A percentile compares a stretch with the other conserved stretches of the same genome.
Conservation (phyloP, 2,113 vertebrate species). For the Aix galericulata region DNA sequence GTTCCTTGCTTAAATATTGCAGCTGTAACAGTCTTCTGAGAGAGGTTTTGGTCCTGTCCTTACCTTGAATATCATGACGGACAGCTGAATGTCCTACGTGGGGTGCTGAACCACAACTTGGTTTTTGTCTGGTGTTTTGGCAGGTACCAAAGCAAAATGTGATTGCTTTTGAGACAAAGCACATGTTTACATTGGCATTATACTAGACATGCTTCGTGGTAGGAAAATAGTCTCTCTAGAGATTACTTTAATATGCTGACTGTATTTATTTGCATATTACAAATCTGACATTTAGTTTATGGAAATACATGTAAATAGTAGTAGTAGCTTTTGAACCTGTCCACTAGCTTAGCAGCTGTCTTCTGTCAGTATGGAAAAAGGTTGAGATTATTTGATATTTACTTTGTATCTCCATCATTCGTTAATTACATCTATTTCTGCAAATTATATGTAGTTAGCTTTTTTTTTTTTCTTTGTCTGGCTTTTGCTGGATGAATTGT, state of each 20-base stretch:
- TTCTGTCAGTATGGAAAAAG: not conserved
- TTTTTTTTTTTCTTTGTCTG: not conserved
- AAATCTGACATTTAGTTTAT: conserved; percentile 3
- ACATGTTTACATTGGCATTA: conserved; percentile 13
- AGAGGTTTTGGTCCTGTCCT: not conserved
- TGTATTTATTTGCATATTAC: conserved; percentile 35
- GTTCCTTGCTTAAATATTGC: not conserved
- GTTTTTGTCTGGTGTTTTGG: not conserved
- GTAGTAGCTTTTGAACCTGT: conserved; percentile 11
- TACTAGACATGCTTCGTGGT: not conserved
- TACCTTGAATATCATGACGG: not conserved
- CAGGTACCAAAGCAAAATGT: conserved; percentile 1
- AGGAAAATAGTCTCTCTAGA: not conserved
- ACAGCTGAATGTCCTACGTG: not conserved
- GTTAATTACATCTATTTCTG: not conserved
- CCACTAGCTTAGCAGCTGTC: conserved; percentile 3
- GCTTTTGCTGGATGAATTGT: not conserved
- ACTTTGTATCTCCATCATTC: not conserved
- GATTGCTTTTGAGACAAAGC: not conserved
- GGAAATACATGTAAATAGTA: conserved; percentile 30
- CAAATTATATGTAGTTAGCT: not conserved
- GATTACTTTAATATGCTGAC: not conserved
- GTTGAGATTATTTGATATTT: not conserved
- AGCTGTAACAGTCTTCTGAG: not conserved
- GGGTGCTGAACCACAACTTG: not conserved